phyloP scores from a whole-genome alignment of 2,888 invertebrate genomes.

The Meteorus colon region DNA sequence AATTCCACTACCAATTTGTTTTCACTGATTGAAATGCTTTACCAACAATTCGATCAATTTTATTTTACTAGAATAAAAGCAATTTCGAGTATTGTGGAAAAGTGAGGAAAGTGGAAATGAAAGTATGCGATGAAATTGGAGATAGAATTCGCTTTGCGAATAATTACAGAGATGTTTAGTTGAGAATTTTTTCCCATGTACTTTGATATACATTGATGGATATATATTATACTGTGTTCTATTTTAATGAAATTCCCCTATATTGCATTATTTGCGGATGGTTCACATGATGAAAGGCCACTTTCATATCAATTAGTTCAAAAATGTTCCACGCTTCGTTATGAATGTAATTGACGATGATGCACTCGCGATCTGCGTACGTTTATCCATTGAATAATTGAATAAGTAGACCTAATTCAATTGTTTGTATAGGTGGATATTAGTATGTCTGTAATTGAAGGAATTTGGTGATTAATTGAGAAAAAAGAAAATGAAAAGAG shows the following conservation, averaged over 20 bases:
- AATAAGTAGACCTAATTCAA: neutral
- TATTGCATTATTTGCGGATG: neutral
- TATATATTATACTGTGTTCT: neutral
- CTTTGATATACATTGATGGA: neutral
- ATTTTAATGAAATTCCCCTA: neutral
- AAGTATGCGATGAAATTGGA: no score
- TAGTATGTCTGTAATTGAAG: neutral
- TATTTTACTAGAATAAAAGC: no score
- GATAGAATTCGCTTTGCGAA: no score
- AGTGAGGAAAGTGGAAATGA: no score
- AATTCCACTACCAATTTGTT: no score
- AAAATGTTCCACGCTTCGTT: conserved; percentile 1
- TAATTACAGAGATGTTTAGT: no score
- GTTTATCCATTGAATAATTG: neutral
- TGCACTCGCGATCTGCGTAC: neutral
- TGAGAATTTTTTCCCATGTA: neutral
- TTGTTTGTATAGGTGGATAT: neutral
- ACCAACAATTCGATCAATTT: no score
- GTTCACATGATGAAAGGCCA: conserved; percentile 7
- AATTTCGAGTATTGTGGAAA: no score
- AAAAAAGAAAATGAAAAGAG: neutral
- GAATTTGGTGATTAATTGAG: neutral
- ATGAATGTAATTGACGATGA: neutral
- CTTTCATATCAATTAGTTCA: neutral
- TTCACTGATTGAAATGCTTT: no score